Evolutionary conservation across 2,113 vertebrate species (phyloP).

Genomic region (Podilymbus podiceps): DNA sequence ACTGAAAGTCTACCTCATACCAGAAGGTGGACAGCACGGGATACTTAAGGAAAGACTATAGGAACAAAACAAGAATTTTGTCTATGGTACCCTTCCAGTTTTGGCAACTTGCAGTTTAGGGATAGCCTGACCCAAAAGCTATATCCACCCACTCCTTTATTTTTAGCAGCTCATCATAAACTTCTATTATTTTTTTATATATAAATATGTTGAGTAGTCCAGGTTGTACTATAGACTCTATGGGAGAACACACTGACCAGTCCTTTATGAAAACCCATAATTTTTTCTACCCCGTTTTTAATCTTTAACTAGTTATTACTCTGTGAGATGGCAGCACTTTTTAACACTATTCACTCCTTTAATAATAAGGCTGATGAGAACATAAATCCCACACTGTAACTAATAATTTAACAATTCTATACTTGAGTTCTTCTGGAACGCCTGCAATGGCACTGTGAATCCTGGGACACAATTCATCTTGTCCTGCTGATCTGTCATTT

Average conservation of each 20-base stretch:
- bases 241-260: background rate
- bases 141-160: background rate
- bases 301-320: background rate
- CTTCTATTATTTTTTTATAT: background rate
- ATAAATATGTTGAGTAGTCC: background rate
- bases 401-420: background rate
- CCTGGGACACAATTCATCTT: background rate
- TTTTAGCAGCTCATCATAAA: background rate
- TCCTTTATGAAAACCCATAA: background rate
- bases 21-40: background rate
- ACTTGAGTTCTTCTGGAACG: background rate
- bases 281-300: background rate
- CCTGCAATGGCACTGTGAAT: background rate
- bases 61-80: background rate
- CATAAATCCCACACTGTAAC: background rate
- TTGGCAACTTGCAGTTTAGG: background rate
- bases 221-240: background rate
- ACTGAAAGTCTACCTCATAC: background rate
- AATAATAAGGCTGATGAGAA: background rate
- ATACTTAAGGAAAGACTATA: background rate
- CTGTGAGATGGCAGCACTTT: background rate
- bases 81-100: background rate
- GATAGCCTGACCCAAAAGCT: background rate
- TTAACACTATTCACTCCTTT: background rate
- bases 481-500: background rate